These are phyloP conservation scores for Adelphocoris suturalis DNA, from an alignment of 2,888 invertebrate genomes.

Conservation along the genomic window DNA sequence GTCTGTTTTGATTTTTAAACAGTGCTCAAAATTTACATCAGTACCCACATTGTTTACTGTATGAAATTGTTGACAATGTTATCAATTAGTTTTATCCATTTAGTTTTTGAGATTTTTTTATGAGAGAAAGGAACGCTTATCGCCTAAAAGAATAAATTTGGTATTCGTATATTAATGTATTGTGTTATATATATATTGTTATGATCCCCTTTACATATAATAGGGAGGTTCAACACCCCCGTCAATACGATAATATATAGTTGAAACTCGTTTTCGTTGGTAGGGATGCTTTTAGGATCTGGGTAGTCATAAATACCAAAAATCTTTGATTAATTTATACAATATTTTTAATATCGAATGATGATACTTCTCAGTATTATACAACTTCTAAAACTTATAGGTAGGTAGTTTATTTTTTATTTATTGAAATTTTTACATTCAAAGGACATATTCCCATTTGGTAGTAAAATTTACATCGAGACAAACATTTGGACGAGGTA, in stretches of 20 bases:
- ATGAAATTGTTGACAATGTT: conserved; percentile 1
- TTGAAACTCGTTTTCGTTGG: no score
- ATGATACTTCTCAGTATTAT: neutral
- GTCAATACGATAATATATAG: no score
- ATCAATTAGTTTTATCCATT: neutral
- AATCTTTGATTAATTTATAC: neutral
- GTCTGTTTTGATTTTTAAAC: neutral
- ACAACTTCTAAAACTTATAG: neutral
- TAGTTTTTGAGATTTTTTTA: neutral
- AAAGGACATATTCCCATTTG: neutral
- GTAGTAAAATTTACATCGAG: neutral
- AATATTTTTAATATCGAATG: conserved; percentile 11
- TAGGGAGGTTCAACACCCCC: no score
- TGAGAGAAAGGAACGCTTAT: neutral
- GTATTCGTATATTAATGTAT: neutral
- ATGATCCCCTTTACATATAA: neutral
- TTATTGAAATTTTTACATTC: conserved; percentile 13
- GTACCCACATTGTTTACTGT: neutral
- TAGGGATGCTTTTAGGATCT: no score
- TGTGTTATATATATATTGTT: neutral
- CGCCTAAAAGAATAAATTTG: conserved; percentile 2
- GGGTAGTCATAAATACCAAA: neutral
- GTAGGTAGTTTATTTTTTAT: neutral
- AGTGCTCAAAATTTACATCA: neutral
- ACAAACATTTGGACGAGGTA: neutral